Evolutionary conservation across 2,888 invertebrate species (phyloP), one percentile per base, ranked within the genome.

Genomic region (Netelia inedita): DNA sequence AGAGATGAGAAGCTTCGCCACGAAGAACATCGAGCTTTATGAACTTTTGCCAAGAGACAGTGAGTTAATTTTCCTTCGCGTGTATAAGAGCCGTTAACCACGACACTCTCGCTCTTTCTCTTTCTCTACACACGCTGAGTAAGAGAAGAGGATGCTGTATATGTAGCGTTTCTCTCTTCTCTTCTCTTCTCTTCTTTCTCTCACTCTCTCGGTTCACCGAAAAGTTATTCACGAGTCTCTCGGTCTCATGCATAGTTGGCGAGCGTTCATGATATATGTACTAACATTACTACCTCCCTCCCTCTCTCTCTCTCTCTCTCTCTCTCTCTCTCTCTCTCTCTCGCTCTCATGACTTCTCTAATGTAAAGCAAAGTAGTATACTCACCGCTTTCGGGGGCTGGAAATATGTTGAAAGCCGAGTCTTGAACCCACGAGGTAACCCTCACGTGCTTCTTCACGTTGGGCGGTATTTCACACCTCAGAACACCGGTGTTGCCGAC

Each of bases 381-480:
- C 93, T 93, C 88, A 94, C 96, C 96, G 90, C 96, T 96, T 92
- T 96, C 96, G 59, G 96, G 96, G 90, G 96, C 96, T 53, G 96
- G 96, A 93, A 96, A 97, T 91, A 98, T 96, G 94, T 96, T 97
- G 94, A 97, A 95, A 89, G 96, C 95, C 79, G 96, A 96, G 89
- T 97, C 97, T 93, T 97, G 97, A 86, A 97, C 96, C 98, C 98
- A 99, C 75, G 98, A 97, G 46, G 98, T 98, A 85, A 97, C 96
- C 94, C 96, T 96, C 90, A 98, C 97, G 93, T 98, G 97, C 90
- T 98, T 98, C 87, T 96, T 96, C 94, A 98, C 97, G 94, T 97
- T 98, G 89, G 96, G 96, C 61, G 98, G 98, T 91, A 98, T 97
- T 94, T 97, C 96, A 94, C 99, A 99, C 92, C 97, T 96, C 87